Conservation (phyloP, 2,888 invertebrate genomes). For the Caenorhabditis sp. region DNA sequence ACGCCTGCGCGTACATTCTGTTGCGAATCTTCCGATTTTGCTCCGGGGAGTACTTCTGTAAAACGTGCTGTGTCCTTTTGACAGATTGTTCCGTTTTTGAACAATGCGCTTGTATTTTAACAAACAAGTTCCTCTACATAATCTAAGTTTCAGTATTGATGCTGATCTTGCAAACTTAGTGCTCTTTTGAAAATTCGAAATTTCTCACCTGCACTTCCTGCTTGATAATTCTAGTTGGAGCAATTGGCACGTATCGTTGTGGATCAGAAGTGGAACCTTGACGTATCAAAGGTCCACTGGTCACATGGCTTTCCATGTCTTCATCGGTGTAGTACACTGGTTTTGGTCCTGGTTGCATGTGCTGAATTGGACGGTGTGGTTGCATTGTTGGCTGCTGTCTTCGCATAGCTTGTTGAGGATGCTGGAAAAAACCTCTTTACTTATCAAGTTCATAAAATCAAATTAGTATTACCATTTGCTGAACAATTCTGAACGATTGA, state of each 20-base stretch:
- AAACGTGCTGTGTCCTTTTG: no score
- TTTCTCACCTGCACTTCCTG: constrained; percentile 11
- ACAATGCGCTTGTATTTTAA: no score
- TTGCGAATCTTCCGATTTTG: constrained; percentile 74
- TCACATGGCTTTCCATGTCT: neutral
- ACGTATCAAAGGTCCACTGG: constrained; percentile 24
- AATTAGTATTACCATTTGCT: neutral
- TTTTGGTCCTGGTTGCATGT: neutral
- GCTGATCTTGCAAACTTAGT: neutral
- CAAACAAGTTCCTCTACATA: no score
- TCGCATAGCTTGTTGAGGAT: neutral
- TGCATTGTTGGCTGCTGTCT: neutral
- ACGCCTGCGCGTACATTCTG: constrained; percentile 76
- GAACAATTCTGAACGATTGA: constrained; percentile 17
- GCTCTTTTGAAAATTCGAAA: neutral
- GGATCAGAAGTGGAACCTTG: neutral
- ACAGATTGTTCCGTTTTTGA: no score
- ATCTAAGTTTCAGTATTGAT: no score
- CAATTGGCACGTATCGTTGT: constrained; percentile 41
- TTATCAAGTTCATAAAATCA: neutral
- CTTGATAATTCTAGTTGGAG: constrained; percentile 17
- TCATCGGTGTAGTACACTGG: constrained; percentile 3
- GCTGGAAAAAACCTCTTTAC: neutral
- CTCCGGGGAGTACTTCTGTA: constrained; percentile 60
- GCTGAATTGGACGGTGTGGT: neutral